Conservation (phyloP, 2,113 vertebrate genomes). For the Alligator sinensis region DNA sequence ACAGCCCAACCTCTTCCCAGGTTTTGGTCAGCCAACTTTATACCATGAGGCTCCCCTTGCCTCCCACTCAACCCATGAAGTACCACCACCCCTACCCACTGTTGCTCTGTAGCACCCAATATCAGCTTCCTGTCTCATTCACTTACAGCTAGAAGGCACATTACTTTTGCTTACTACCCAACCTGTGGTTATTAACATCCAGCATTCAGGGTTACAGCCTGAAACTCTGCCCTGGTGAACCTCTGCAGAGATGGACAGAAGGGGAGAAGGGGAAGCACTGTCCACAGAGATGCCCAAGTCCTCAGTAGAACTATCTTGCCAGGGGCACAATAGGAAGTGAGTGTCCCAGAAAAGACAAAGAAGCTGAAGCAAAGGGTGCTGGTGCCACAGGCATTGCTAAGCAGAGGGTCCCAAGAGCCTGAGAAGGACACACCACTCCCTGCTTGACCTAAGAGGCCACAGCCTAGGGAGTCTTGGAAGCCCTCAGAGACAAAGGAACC, state of each 20-base stretch:
- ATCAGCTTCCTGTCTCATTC: no score
- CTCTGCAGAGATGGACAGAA: no score
- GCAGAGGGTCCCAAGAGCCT: background rate
- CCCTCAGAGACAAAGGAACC: background rate
- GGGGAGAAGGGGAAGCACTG: no score
- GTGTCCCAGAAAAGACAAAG: background rate
- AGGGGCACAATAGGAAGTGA: background rate
- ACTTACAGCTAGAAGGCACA: no score
- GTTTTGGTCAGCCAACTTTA: background rate
- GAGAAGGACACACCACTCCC: background rate
- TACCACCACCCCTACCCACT: background rate
- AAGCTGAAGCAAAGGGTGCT: background rate
- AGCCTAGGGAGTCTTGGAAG: background rate
- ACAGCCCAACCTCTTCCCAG: background rate
- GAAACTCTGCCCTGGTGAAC: no score
- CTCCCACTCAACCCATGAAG: background rate
- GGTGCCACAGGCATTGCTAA: background rate
- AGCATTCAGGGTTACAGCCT: no score
- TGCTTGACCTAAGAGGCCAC: background rate
- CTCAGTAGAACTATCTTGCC: no score
- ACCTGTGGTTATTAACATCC: no score
- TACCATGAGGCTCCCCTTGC: background rate
- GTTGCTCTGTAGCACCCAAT: background rate
- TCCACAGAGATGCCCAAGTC: no score
- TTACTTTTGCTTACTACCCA: no score